Evolutionary conservation across 2,113 vertebrate genomes (phyloP), one percentile per base, ranked within the genome.

Genomic region (Alces alces): DNA sequence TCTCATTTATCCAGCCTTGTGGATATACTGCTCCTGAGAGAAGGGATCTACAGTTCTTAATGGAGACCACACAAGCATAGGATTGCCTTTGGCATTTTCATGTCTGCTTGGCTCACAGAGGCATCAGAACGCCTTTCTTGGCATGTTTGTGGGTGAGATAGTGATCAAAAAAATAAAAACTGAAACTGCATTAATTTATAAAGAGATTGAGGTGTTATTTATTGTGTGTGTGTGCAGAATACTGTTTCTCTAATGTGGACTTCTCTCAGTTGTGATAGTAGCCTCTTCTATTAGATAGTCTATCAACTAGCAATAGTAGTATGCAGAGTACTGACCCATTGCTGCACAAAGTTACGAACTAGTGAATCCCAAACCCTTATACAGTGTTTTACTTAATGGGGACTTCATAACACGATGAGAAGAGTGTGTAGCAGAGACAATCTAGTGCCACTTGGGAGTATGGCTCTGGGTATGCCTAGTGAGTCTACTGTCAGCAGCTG

Each of bases 181-280:
- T 30, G 39, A 96, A 97, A 92, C 83, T 96, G 50, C 36, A 76
- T 89, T 89, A 93, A 89, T 95, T 96, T 95, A 91, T 96, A 95
- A 97, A 95, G 79, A 89, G n/a, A 78, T 93, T 43, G 92, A 96
- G 97, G 82, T 95, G 58, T 94, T 96, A 88, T 66, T 96, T 96
- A 92, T 83, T 97, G 83, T 76, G 23, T 78, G 16, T 91, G 33
- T 94, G 39, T 27, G 12, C 39, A 43, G 70, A 33, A 7, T 95
- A 70, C 61, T 91, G 50, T 93, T 95, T 91, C 88, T 79, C 39
- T 91, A 93, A 17, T 89, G 39, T 92, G 58, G 36, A 73, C 88
- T 88, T 85, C 21, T 96, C 93, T 90, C 61, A 82, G 1, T 91
- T 92, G 55, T 33, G 2, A 96, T 61, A 33, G 7, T 96, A 90